Base-by-base conservation (phyloP, 2,888 invertebrate species). In the Candidula unifasciata region DNA sequence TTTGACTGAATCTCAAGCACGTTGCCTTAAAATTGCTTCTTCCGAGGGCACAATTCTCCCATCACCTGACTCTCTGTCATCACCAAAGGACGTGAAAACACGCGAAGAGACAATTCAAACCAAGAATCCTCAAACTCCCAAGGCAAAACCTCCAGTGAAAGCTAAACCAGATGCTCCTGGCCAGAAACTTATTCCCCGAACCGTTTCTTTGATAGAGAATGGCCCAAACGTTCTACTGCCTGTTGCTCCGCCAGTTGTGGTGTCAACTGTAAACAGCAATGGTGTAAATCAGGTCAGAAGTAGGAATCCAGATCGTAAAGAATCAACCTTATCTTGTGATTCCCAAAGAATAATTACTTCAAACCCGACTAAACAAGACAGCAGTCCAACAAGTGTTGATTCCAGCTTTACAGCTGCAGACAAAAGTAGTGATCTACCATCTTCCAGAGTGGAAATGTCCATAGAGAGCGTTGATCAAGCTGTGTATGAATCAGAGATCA, bases 381-480 rank as follows among this genome's bases (percentile, higher is more conserved):
- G 68, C 30, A 71, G 71, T 27, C 73, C 81, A 30, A 71, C 69
- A 21, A n/a, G 10, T 21, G 27, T 30, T 57, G 30, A 24, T 27
- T 60, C 24, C 18, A 73, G 52, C 44, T 21, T 64, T n/a, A 6
- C 13, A 18, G 30, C 78, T 71, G 73, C 24, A 37, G 71, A 24
- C 35, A 83, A 57, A 8, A 60, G 27, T 27, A 79, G 27, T 44
- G 60, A 37, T 21, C 44, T 35, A 30, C 33, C 73, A 60, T 5
- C 64, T 24, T 79, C 71, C 52, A 83, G 60, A 79, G 44, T 64
- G 69, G 85, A 85, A 77, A 85, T 85, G 85, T 85, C 85, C 77
- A 85, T 85, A 73, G 85, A 85, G 81, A 85, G 85, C 52, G 85
- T 74, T 52, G 85, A 81, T 52, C 85, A 85, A 52, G 85, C 80